Percentiles rank a stretch among this genome's conserved stretches.
Evolutionary conservation across 2,888 invertebrate genomes (phyloP).

Genomic region (Agrilus mali): DNA sequence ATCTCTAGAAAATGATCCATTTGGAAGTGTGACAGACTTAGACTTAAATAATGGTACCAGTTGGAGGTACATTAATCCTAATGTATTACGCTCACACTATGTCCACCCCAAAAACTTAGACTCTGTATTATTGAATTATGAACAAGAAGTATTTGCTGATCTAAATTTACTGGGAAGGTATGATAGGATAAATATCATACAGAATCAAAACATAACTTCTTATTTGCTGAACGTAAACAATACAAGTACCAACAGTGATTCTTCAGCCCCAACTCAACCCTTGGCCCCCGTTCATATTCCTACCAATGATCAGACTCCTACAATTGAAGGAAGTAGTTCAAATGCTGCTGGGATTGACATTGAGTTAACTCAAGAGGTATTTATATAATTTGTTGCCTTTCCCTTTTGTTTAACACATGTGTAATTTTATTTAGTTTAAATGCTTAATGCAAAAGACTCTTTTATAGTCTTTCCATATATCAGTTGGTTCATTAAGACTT

Average conservation of each 20-base stretch:
- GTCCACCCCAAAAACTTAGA: slow-evolving; percentile 63
- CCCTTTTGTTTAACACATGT: background rate
- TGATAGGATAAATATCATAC: slow-evolving; percentile 37
- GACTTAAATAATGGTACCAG: slow-evolving; percentile 56
- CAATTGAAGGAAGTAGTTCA: slow-evolving; percentile 6
- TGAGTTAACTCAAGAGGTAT: slow-evolving; percentile 28
- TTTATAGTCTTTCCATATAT: background rate
- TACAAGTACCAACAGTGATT: slow-evolving; percentile 3
- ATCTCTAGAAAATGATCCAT: slow-evolving; percentile 44
- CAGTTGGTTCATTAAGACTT: too few relatives aligned
- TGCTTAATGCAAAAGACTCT: background rate
- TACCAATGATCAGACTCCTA: background rate
- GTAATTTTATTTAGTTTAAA: background rate
- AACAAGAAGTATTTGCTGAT: slow-evolving; percentile 60
- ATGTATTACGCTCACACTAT: slow-evolving; percentile 46
- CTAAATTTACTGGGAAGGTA: slow-evolving; percentile 57
- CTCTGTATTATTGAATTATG: slow-evolving; percentile 56
- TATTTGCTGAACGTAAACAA: slow-evolving; percentile 48
- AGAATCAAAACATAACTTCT: slow-evolving; percentile 42
- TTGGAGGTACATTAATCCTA: slow-evolving; percentile 48
- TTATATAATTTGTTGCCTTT: background rate
- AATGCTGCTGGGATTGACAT: slow-evolving; percentile 14
- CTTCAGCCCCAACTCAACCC: slow-evolving; percentile 3
- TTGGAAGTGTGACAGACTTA: slow-evolving; percentile 25
- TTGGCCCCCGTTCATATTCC: background rate